Evolutionary conservation across 2,888 invertebrate genomes (phyloP).

Genomic region (Epistrophella euchroma): DNA sequence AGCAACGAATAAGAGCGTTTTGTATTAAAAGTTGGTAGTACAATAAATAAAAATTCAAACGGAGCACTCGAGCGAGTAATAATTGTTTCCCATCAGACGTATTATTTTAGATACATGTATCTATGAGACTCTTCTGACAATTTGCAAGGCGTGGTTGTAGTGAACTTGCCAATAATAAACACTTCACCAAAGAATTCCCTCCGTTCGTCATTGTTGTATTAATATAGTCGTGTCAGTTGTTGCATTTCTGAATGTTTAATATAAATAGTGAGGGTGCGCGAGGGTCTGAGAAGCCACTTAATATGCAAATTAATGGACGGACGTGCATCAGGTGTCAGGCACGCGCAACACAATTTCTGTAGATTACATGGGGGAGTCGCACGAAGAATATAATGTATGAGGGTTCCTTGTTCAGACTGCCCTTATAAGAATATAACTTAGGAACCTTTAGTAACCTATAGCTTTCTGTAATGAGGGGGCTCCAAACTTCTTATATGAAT

Average conservation of each 20-base stretch:
- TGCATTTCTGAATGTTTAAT: slow-evolving; percentile 49
- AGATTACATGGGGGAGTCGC: not conserved
- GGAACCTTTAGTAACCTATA: too few species aligned
- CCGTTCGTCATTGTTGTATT: not conserved
- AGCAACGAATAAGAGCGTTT: not conserved
- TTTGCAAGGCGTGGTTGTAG: slow-evolving; percentile 56
- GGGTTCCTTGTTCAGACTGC: not conserved
- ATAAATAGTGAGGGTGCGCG: slow-evolving; percentile 56
- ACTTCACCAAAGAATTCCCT: slow-evolving; percentile 36
- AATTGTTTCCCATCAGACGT: slow-evolving; percentile 52
- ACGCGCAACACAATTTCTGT: slow-evolving; percentile 58
- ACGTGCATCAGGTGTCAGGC: slow-evolving; percentile 75
- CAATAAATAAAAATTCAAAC: slow-evolving; percentile 12
- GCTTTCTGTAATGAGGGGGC: too few species aligned
- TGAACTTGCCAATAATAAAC: slow-evolving; percentile 47
- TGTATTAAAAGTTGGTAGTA: slow-evolving; percentile 8
- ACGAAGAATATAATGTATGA: not conserved
- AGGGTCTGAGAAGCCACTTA: slow-evolving; percentile 68
- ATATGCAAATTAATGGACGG: slow-evolving; percentile 69
- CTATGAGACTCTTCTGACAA: slow-evolving; percentile 50
- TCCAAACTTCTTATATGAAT: too few species aligned
- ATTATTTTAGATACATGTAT: not conserved
- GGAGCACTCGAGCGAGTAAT: slow-evolving; percentile 46
- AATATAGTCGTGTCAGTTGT: not conserved
- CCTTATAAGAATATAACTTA: not conserved